Evolutionary conservation across 2,888 invertebrate species (phyloP).

Genomic region (Troides aeacus): DNA sequence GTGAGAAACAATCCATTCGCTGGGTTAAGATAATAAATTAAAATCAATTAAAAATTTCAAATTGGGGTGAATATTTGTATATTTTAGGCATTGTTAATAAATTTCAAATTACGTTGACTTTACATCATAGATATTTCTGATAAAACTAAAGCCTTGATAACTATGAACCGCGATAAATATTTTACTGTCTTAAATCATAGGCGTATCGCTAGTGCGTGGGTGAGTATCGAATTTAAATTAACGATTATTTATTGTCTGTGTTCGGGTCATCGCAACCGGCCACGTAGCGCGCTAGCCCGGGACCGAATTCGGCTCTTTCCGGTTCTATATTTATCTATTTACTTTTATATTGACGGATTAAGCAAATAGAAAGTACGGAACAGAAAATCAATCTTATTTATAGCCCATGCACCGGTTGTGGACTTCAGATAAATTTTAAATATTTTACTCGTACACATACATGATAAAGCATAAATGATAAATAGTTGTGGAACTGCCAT

Average conservation of each 20-base stretch:
- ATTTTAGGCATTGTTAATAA: neutral
- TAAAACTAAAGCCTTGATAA: conserved; percentile 12
- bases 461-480: no score
- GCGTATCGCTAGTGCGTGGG: conserved; percentile 59
- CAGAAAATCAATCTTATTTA: conserved; percentile 54
- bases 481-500: no score
- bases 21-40: neutral
- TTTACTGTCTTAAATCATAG: conserved; percentile 56
- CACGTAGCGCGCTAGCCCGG: conserved; percentile 47
- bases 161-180: conserved; percentile 37
- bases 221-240: conserved; percentile 69
- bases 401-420: conserved; percentile 30
- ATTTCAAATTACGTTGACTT: conserved; percentile 12
- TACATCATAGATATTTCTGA: conserved; percentile 11
- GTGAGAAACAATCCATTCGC: neutral
- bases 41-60: neutral
- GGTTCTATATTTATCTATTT: conserved; percentile 45
- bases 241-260: conserved; percentile 63
- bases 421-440: no score
- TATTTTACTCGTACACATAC: no score
- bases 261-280: conserved; percentile 54
- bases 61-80: neutral
- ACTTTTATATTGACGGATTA: conserved; percentile 8
- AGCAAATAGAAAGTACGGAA: neutral
- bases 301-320: conserved; percentile 59